phyloP scores from a whole-genome alignment of 2,113 vertebrate genomes.

The Progne subis region DNA sequence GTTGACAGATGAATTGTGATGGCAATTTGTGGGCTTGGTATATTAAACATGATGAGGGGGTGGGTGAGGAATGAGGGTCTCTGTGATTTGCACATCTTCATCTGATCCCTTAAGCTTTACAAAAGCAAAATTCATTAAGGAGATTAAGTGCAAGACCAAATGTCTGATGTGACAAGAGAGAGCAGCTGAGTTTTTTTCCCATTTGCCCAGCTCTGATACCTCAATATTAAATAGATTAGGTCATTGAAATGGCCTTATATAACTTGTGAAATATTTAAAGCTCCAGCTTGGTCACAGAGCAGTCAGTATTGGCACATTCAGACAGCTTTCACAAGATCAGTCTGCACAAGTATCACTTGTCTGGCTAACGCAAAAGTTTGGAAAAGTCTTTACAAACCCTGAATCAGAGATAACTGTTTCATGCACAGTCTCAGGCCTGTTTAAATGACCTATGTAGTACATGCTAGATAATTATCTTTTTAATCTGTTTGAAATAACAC shows the following conservation, averaged over 20 bases:
- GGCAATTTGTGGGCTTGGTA: slow-evolving; percentile 3
- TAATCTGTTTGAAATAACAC: neutral
- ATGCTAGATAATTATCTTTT: neutral
- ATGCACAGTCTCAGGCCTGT: neutral
- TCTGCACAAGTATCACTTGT: neutral
- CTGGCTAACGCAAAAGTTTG: neutral
- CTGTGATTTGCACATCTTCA: slow-evolving; percentile 16
- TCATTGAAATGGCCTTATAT: neutral
- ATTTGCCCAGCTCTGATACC: neutral
- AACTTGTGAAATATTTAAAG: neutral
- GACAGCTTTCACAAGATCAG: neutral
- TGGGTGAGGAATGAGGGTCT: slow-evolving; percentile 2
- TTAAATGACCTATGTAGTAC: neutral
- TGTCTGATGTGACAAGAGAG: neutral
- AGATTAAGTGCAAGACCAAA: neutral
- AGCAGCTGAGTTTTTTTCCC: neutral
- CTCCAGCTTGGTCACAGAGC: neutral
- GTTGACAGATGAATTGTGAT: slow-evolving; percentile 9
- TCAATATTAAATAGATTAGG: neutral
- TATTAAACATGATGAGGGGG: neutral
- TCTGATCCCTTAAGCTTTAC: slow-evolving; percentile 19
- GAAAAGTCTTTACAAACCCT: no score
- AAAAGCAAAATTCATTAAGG: slow-evolving; percentile 34
- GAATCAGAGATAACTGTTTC: no score
- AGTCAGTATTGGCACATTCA: neutral